Base-by-base conservation (phyloP, 2,888 invertebrate species). In the Oscheius sp. region DNA sequence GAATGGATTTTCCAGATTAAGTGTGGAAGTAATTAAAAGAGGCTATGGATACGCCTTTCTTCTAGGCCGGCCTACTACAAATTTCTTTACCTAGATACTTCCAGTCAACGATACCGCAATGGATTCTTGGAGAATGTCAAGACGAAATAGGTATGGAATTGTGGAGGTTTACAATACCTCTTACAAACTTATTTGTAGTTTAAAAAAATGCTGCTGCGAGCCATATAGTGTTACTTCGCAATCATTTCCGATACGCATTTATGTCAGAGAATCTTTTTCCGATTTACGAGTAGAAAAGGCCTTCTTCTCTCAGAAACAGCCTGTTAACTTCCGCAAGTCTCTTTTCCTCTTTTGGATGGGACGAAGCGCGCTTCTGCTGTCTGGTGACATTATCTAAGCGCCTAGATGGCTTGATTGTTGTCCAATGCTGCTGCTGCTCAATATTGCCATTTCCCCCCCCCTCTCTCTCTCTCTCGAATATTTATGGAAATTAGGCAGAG, bases 381-480 rank as follows among this genome's bases (percentile, higher is more conserved):
- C 29, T 4, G 53, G 53, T 53, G 53, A 53, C 53, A 53, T 53
- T 53, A 53, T 53, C 53, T 53, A 53, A 53, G 29, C 53, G 53
- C 53, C 10, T 53, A 11, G 42, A 42, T 42, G 42, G 42, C 42
- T 53, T 53, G 53, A 53, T 53, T 29, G 53, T 53, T 53, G 53
- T 53, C 29, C 42, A 42, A 42, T 42, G 42, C 53, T 53, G 13
- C 29, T 21, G 53, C 29, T 21, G 53, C 53, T 53, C 13, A 53
- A 53, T 21, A 53, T 53, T 29, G 53, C 13, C 53, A 11, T 50
- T 50, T n/a, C n/a, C n/a, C 50, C 9, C 13, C 50, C 13, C 1
- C 9, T 9, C 50, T 50, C 13, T 50, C 13, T 50, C 21, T 7
- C 42, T 5, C 42, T 42, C 42, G 42, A 42, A 42, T 42, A 42